Evolutionary conservation across 2,113 vertebrate genomes (phyloP).

Genomic region (Ursus arctos): DNA sequence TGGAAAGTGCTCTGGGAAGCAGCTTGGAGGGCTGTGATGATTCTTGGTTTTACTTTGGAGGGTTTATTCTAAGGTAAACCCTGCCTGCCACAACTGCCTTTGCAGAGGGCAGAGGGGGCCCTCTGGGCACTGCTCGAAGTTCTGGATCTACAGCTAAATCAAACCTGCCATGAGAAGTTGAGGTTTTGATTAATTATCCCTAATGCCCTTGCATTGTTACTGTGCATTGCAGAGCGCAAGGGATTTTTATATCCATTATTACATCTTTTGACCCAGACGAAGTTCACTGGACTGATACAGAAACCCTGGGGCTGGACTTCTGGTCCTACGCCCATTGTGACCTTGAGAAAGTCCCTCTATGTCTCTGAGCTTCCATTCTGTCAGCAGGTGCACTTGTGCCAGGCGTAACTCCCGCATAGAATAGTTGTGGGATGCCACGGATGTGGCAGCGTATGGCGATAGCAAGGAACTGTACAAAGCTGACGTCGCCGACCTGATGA

Average conservation of each 20-base stretch:
- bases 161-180: neutral
- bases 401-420: neutral
- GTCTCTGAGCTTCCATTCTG: neutral
- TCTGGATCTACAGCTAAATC: neutral
- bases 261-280: neutral
- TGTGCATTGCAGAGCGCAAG: neutral
- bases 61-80: neutral
- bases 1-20: neutral
- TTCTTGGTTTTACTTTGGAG: neutral
- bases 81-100: rapidly evolving
- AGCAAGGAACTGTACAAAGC: neutral
- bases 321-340: neutral
- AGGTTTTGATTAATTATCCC: neutral
- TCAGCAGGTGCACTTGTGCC: neutral
- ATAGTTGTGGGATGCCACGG: neutral
- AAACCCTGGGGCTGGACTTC: neutral
- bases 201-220: neutral
- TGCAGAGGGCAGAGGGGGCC: neutral
- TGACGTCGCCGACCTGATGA: neutral
- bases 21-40: neutral
- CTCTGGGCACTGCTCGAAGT: neutral
- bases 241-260: neutral
- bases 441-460: too few relatives aligned
- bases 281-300: neutral
- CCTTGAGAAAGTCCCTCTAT: neutral